A percentile compares a stretch with the other conserved stretches of the same genome.
phyloP scores from a whole-genome alignment of 2,888 invertebrate genomes.

The Beris chalybata region DNA sequence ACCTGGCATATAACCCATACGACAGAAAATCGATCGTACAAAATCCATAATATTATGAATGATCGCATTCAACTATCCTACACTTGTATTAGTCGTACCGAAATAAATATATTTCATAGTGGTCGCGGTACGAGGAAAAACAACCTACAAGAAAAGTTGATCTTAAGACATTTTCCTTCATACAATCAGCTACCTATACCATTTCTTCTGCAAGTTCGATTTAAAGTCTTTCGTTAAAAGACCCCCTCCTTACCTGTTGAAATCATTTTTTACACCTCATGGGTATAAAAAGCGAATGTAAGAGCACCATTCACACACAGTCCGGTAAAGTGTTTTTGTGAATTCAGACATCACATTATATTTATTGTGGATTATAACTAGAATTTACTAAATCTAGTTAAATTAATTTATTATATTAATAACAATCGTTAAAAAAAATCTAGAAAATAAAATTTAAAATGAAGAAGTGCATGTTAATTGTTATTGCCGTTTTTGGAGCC shows the following conservation, averaged over 20 bases:
- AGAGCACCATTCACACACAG: constrained; percentile 56
- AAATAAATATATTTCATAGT: not conserved
- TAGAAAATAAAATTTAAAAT: constrained; percentile 45
- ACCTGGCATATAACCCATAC: too few relatives aligned
- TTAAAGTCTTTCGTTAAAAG: constrained; percentile 20
- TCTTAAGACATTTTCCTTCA: constrained; percentile 24
- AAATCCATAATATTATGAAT: too few relatives aligned
- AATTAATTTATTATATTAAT: constrained; percentile 24
- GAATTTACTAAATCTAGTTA: constrained; percentile 22
- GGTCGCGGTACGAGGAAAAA: constrained; percentile 16
- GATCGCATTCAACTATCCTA: too few relatives aligned
- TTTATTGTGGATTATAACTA: constrained; percentile 15
- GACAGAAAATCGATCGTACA: too few relatives aligned
- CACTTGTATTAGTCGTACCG: too few relatives aligned
- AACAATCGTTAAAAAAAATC: constrained; percentile 24
- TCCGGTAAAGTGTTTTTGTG: constrained; percentile 54
- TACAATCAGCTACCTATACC: constrained; percentile 10
- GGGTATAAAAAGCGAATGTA: constrained; percentile 59
- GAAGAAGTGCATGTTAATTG: constrained; percentile 58
- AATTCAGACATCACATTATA: constrained; percentile 31
- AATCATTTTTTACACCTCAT: constrained; percentile 43
- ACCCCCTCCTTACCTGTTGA: constrained; percentile 40
- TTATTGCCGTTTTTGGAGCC: constrained; percentile 68
- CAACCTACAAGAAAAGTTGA: constrained; percentile 13
- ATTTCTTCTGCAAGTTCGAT: constrained; percentile 13